These are phyloP conservation scores for Ctenopoma kingsleyae DNA, from an alignment of 2,797 vertebrate genomes.

Conservation along the genomic window DNA sequence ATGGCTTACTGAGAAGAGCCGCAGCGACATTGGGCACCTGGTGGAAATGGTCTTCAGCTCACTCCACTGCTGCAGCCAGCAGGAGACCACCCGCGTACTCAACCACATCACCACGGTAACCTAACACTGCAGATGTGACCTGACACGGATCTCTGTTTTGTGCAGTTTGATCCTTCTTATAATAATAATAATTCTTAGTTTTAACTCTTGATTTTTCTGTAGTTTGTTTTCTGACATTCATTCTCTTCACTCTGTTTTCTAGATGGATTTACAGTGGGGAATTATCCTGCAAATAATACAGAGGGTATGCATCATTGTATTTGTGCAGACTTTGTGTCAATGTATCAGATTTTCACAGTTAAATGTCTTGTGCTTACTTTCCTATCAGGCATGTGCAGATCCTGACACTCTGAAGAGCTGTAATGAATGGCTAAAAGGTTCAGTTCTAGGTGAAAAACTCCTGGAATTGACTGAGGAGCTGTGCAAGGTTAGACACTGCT, in stretches of 20 bases:
- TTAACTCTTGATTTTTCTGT: background rate
- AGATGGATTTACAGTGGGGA: slow-evolving; percentile 91
- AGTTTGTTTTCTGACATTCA: background rate
- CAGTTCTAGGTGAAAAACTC: slow-evolving; percentile 90
- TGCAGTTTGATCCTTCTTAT: background rate
- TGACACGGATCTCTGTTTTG: background rate
- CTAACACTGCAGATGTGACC: background rate
- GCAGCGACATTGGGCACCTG: slow-evolving; percentile 86
- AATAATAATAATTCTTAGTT: background rate
- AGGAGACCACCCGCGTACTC: slow-evolving; percentile 89
- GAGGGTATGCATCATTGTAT: slow-evolving; percentile 84
- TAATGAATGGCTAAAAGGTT: slow-evolving; percentile 92
- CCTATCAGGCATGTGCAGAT: slow-evolving; percentile 88
- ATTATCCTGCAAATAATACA: slow-evolving; percentile 92
- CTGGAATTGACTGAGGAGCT: slow-evolving; percentile 88
- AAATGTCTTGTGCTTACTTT: slow-evolving; percentile 16
- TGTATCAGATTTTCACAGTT: background rate
- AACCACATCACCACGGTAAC: slow-evolving; percentile 87
- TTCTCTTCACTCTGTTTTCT: slow-evolving; percentile 25
- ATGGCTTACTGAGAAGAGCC: slow-evolving; percentile 89
- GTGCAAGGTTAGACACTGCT: slow-evolving; percentile 82
- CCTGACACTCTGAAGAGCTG: slow-evolving; percentile 83
- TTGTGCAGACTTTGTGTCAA: background rate
- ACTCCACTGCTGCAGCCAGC: slow-evolving; percentile 87
- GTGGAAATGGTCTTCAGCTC: slow-evolving; percentile 96